Percentiles rank a stretch among this genome's conserved stretches.
phyloP scores from a whole-genome alignment of 1,140 invertebrate genomes.

The Gerris buenoi region DNA sequence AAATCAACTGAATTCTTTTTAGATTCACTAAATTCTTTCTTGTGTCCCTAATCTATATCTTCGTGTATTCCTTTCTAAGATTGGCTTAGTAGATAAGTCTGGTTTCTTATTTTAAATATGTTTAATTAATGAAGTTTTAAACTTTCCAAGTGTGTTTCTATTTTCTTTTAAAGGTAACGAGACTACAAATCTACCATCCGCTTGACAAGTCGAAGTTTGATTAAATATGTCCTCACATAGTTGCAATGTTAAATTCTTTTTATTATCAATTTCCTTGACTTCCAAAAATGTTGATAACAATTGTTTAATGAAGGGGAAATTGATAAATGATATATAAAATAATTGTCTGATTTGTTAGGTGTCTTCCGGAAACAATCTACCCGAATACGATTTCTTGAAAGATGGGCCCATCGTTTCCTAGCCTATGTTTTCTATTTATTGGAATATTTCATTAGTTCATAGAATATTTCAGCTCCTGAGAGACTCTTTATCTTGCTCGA shows the following conservation, averaged over 20 bases:
- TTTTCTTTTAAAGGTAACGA: background rate
- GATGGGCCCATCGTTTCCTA: background rate
- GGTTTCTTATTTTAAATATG: background rate
- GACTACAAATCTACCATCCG: background rate
- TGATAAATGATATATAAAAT: background rate
- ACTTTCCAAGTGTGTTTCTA: background rate
- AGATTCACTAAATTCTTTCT: background rate
- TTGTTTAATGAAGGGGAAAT: background rate
- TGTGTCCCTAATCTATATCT: background rate
- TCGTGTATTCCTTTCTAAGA: background rate
- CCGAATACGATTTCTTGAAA: background rate
- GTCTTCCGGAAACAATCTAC: background rate
- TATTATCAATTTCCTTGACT: background rate
- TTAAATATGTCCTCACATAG: background rate
- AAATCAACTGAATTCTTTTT: background rate
- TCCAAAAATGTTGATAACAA: background rate
- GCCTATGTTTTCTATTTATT: background rate
- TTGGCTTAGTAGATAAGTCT: background rate
- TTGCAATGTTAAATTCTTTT: background rate
- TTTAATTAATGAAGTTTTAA: background rate
- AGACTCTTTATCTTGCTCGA: background rate
- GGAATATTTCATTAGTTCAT: background rate
- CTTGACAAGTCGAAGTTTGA: background rate
- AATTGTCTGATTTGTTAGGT: background rate
- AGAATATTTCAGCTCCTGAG: background rate